Conservation (phyloP, 2,113 vertebrate species). For the Alexandromys fortis region DNA sequence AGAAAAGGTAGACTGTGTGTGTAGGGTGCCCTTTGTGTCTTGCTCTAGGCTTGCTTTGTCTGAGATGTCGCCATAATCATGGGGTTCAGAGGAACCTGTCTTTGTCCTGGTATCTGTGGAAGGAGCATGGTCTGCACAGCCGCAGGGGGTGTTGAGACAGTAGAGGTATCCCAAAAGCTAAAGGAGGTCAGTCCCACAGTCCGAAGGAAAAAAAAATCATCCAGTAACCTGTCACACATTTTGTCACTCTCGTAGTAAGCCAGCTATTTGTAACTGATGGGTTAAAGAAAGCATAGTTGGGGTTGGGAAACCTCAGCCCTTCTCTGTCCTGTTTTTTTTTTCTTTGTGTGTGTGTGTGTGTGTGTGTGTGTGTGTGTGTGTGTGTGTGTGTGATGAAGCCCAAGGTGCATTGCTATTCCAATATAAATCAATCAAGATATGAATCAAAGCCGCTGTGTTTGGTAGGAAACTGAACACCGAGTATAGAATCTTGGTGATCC, state of each 20-base stretch:
- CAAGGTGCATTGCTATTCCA: neutral
- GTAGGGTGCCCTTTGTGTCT: neutral
- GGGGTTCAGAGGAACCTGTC: neutral
- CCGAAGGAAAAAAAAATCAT: neutral
- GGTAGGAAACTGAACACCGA: neutral
- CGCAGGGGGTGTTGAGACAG: neutral
- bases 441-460: neutral
- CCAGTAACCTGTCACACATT: too few relatives aligned
- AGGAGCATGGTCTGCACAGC: too few relatives aligned
- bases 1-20: neutral
- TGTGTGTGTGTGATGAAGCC: too few relatives aligned
- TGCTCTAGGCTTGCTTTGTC: neutral
- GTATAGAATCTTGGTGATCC: neutral
- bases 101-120: neutral
- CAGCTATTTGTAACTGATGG: neutral
- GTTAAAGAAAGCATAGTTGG: neutral
- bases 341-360: too few relatives aligned
- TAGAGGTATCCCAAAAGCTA: neutral
- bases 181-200: neutral
- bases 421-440: neutral
- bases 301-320: too few relatives aligned
- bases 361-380: too few relatives aligned
- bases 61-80: neutral
- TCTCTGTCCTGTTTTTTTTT: neutral
- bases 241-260: neutral